These are phyloP conservation scores for Yasuhikotakia modesta DNA, from an alignment of 2,797 vertebrate genomes.

Conservation along the genomic window DNA sequence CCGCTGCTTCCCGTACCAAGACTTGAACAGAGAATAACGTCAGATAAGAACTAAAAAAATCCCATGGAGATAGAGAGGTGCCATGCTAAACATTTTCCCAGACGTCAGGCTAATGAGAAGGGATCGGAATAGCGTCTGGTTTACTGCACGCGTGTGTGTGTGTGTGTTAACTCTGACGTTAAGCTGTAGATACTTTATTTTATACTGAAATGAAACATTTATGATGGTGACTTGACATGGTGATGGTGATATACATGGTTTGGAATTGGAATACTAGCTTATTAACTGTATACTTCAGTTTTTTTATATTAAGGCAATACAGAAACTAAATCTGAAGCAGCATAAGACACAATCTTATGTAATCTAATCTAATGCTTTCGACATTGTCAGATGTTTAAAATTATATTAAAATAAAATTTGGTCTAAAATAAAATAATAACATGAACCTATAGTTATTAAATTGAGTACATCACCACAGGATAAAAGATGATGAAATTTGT, in stretches of 20 bases:
- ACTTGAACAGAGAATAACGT: slow-evolving; percentile 51
- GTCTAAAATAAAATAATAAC: no score
- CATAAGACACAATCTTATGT: no score
- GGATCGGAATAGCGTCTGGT: not conserved
- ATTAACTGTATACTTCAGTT: no score
- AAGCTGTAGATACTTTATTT: slow-evolving; percentile 3
- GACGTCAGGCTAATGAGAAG: slow-evolving; percentile 46
- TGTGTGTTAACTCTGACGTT: not conserved
- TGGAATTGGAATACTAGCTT: no score
- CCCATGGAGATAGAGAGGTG: slow-evolving; percentile 50
- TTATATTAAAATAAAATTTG: no score
- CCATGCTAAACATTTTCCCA: slow-evolving; percentile 44
- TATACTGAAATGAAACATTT: not conserved
- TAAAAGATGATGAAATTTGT: no score
- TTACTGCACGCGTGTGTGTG: not conserved
- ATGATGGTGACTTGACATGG: not conserved
- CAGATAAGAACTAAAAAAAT: slow-evolving; percentile 41
- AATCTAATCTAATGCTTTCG: no score
- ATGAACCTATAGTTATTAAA: no score
- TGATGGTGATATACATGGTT: not conserved
- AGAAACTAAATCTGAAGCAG: no score
- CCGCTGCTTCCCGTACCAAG: slow-evolving; percentile 40
- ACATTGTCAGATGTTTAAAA: no score
- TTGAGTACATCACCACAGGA: no score
- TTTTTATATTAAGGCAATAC: no score